Evolutionary conservation across 64 coral and sea anemone species (phyloP), one percentile per base, ranked within the genome.

Genomic region (Stichodactyla helianthus): DNA sequence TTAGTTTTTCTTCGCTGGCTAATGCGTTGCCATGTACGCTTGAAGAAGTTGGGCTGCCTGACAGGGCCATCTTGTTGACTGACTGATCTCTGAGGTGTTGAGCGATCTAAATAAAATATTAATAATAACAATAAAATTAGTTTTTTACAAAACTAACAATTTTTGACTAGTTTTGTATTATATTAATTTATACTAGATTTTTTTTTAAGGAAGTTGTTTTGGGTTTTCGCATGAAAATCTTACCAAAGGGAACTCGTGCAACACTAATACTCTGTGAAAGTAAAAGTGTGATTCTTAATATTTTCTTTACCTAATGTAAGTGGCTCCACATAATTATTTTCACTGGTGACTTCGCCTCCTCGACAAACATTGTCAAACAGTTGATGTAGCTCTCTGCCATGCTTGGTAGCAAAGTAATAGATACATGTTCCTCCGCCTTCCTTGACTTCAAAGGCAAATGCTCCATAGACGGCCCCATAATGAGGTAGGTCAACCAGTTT

Each of bases 361-460:
- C 91, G 83, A 85, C 91, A 96, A 20, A 96, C 91, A 19, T 79
- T 93, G 81, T 96, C 91, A 88, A 96, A 96, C 74, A 96, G 87
- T 16, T 89, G 79, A 20, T 93, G 91, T 35, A 96, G 92, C 60
- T 96, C 94, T 57, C 62, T 87, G 15, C 91, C 94, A 25, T 92
- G 77, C 10, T 87, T 71, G 60, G 94, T 96, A 13, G 79, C 85
- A 85, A 96, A 96, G 87, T 92, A 93, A 84, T 90, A 96, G 51
- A 89, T 93, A 54, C 62, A 53, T 0, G 82, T 58, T 23, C 79
- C 86, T 63, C 86, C 92, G 3, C 84, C 86, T 50, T 89, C 91
- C 0, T 61, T 90, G 10, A 89, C 92, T 79, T 93, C 87, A 54
- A 96, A 96, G 27, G 94, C 94, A 93, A 96, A 96, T 6, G 90